These are phyloP conservation scores for Tenualosa thibaudeaui DNA, from an alignment of 2,797 vertebrate genomes.

Conservation along the genomic window DNA sequence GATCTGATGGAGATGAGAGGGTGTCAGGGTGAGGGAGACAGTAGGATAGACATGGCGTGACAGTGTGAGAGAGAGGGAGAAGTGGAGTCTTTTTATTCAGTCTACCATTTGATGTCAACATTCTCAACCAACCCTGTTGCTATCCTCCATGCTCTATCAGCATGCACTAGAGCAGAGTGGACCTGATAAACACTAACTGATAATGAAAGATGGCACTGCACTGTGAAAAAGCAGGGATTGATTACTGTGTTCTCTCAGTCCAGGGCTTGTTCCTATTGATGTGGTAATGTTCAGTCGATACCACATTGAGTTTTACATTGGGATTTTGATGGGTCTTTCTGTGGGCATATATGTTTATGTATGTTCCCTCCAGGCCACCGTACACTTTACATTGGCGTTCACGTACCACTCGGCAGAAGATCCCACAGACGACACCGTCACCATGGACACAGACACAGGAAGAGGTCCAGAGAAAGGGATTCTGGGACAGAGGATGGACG, in stretches of 20 bases:
- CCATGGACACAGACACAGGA: conserved; percentile 94
- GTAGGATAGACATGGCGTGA: not conserved
- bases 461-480: conserved; percentile 92
- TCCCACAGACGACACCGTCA: conserved; percentile 94
- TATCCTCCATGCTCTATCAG: not conserved
- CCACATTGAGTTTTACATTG: not conserved
- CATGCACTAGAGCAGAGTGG: not conserved
- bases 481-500: conserved; percentile 88
- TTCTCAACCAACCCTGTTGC: not conserved
- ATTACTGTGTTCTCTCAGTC: conserved; percentile 15
- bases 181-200: not conserved
- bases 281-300: not conserved
- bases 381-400: conserved; percentile 96
- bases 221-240: not conserved
- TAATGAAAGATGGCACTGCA: not conserved
- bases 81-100: not conserved
- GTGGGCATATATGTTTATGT: not conserved
- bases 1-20: not conserved
- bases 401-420: conserved; percentile 90
- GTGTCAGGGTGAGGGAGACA: conserved; percentile 1
- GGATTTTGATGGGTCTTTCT: not conserved
- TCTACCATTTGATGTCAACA: not conserved
- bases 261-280: not conserved
- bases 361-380: conserved; percentile 78
- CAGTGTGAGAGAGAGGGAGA: not conserved